Base-by-base conservation (phyloP, 2,888 invertebrate species). In the Adineta ricciae region DNA sequence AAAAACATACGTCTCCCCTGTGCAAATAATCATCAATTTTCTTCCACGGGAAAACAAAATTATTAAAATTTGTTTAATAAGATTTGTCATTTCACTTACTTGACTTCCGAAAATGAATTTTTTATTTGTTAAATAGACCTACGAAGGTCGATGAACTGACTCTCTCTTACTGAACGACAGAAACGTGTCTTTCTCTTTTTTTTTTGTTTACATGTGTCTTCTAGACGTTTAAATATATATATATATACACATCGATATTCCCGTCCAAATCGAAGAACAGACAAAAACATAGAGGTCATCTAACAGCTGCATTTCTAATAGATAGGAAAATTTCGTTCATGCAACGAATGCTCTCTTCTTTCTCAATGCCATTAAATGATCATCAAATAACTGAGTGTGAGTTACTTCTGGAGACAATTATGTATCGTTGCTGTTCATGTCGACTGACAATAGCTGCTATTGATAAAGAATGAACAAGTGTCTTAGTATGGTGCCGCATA, bases 241-340 rank as follows among this genome's bases (percentile, higher is more conserved):
- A 14, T 64, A 27, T 27, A 56, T 56, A 27, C 14, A 64, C 32
- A 32, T 64, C 27, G 27, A 64, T 64, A 27, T 32, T 64, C 64
- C 64, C 64, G 64, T 64, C 64, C 32, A 19, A 64, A 64, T 32
- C 3, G 64, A 64, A 64, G 64, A 64, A 64, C 32, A 64, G 64
- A 64, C 27, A 64, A 64, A 54, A 56, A 64, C 27, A 64, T 64
- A 64, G 64, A 64, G 64, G 64, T 64, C 64, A 64, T 32, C 64
- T 32, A 64, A 64, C 64, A 64, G 64, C 64, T 64, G 64, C 64
- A 64, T 36, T 64, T 64, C 32, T 64, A 32, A 32, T 27, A 64
- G 64, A 64, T 64, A 64, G 19, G 64, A 32, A 64, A 32, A 19
- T 64, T 32, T 32, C 32, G 32, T 32, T 32, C 32, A 16, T 32